Evolutionary conservation across 2,113 vertebrate genomes (phyloP).

Genomic region (Chrysochloris asiatica): DNA sequence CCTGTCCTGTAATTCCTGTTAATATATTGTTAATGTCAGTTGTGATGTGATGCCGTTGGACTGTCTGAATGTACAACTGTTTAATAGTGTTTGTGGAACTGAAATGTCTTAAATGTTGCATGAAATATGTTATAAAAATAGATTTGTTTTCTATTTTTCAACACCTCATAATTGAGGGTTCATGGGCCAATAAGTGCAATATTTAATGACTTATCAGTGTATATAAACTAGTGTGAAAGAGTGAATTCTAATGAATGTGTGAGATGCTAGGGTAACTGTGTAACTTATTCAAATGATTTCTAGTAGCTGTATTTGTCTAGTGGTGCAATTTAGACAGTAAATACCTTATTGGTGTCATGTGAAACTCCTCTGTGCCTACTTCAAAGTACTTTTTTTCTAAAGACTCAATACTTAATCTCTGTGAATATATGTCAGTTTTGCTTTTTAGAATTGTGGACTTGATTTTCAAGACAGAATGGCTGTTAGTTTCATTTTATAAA

Average conservation of each 20-base stretch:
- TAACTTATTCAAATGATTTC: conserved; percentile 82
- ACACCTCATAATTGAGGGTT: conserved; percentile 93
- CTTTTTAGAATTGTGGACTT: conserved; percentile 75
- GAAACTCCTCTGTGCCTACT: conserved; percentile 81
- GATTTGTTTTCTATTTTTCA: conserved; percentile 90
- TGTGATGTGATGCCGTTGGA: conserved; percentile 80
- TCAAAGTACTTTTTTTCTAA: conserved; percentile 74
- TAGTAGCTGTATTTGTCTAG: conserved; percentile 78
- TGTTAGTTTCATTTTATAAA: conserved; percentile 68
- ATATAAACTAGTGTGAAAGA: conserved; percentile 91
- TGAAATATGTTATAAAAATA: conserved; percentile 91
- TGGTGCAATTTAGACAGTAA: conserved; percentile 81
- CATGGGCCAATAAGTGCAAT: conserved; percentile 99
- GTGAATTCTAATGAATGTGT: conserved; percentile 78
- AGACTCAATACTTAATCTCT: conserved; percentile 74
- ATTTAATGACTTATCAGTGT: conserved; percentile 96
- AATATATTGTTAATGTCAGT: conserved; percentile 84
- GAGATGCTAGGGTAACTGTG: conserved; percentile 77
- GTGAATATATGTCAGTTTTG: conserved; percentile 83
- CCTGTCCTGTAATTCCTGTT: conserved; percentile 80
- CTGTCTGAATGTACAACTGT: conserved; percentile 80
- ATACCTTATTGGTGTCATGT: conserved; percentile 78
- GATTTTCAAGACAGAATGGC: conserved; percentile 70
- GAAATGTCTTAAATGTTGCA: conserved; percentile 91
- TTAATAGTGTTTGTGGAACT: conserved; percentile 84